These are phyloP conservation scores for Neelides sp. DNA, from an alignment of 1,140 invertebrate species.

Conservation along the genomic window DNA sequence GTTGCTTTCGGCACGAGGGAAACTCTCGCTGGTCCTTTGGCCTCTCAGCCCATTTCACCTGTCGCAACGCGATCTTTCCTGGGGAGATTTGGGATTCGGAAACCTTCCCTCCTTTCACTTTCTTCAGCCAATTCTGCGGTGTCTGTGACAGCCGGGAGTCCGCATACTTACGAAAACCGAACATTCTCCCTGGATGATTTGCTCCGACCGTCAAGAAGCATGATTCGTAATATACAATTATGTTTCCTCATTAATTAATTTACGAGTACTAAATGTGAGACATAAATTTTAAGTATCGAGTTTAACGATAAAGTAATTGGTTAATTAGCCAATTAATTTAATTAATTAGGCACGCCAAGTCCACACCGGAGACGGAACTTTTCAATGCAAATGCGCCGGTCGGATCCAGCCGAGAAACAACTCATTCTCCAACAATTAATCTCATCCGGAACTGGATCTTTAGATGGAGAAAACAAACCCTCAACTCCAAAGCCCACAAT, in stretches of 20 bases:
- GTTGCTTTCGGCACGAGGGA: slow-evolving; percentile 29
- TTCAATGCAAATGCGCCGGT: slow-evolving; percentile 45
- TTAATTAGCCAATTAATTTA: slow-evolving; percentile 2
- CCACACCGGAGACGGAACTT: slow-evolving; percentile 58
- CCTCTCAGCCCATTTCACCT: slow-evolving; percentile 36
- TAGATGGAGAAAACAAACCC: slow-evolving; percentile 25
- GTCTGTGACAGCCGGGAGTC: slow-evolving; percentile 36
- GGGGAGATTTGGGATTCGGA: slow-evolving; percentile 61
- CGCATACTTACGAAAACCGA: slow-evolving; percentile 41
- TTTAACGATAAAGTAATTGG: neutral
- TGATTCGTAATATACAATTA: slow-evolving; percentile 26
- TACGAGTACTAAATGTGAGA: neutral
- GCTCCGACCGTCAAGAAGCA: slow-evolving; percentile 50
- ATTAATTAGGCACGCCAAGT: slow-evolving; percentile 47
- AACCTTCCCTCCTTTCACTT: slow-evolving; percentile 61
- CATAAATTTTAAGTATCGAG: neutral
- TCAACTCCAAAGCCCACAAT: slow-evolving; percentile 30
- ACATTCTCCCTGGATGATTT: slow-evolving; percentile 71
- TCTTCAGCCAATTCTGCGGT: slow-evolving; percentile 36
- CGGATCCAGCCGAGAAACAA: slow-evolving; percentile 52
- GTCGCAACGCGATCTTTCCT: slow-evolving; percentile 47
- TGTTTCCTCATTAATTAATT: slow-evolving; percentile 6
- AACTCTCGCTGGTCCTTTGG: slow-evolving; percentile 33
- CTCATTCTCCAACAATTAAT: slow-evolving; percentile 60
- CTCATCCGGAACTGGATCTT: slow-evolving; percentile 37